Evolutionary conservation across 2,113 vertebrate genomes (phyloP), one percentile per base, ranked within the genome.

Genomic region (Lepus timidus): DNA sequence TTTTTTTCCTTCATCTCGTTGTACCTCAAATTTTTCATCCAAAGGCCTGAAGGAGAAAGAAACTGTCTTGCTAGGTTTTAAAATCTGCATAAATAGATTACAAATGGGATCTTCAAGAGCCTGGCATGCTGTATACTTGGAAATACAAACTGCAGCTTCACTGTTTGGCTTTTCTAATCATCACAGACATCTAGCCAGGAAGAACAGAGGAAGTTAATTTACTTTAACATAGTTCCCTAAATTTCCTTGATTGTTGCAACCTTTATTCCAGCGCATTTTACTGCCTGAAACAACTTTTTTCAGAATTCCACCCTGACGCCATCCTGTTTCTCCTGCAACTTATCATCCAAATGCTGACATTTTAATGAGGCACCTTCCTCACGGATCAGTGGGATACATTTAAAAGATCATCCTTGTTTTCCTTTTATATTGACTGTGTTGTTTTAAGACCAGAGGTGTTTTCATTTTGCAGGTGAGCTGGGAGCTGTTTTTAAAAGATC

Each of bases 401-500:
- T 96, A 98, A 96, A 97, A 96, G 96, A 98, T 96, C 89, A 96
- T 98, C 98, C 95, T 95, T 97, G 94, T 75, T 64, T 55, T 25
- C n/a, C 78, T 91, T 96, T 97, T 89, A 95, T 98, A 98, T 98
- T 97, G 98, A 98, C 96, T 97, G 96, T 31, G 13, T 85, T 80
- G 92, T 97, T 98, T 82, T 52, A 65, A 97, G 97, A 97, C 93
- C 96, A 96, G 97, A 97, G 97, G 93, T 74, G 76, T 95, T 98
- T 98, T 49, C 36, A 13, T 61, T 98, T 98, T 98, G 98, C 93
- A 98, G 96, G 97, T 96, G 97, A 97, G 94, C 97, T 96, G 68
- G 97, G 93, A 97, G 95, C 78, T 91, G 85, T 97, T 97, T 98
- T 93, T 97, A 96, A 95, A 93, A 97, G 98, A 98, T 98, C 98